Conservation (phyloP, 2,113 vertebrate genomes). For the Prionailurus viverrinus region DNA sequence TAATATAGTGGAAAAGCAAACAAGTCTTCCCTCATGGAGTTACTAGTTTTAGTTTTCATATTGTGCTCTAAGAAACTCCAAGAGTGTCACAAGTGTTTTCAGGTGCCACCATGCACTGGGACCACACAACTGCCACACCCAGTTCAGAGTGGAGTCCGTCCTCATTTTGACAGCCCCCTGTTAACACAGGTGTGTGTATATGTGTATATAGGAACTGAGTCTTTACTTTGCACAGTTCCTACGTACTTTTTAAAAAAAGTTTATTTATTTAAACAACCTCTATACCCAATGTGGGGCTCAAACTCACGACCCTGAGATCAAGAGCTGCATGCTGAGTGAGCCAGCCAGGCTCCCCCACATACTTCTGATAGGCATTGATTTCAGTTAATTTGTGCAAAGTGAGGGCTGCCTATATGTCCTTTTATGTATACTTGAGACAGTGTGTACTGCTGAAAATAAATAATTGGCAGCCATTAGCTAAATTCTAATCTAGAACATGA, state of each 20-base stretch:
- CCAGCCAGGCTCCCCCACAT: not conserved
- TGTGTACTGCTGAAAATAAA: no score
- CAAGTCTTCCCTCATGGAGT: not conserved
- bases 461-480: not conserved
- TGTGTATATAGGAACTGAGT: rapidly evolving
- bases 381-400: not conserved
- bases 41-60: not conserved
- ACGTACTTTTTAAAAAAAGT: not conserved
- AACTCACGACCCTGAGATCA: not conserved
- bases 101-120: not conserved
- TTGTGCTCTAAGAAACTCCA: not conserved
- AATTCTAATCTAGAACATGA: not conserved
- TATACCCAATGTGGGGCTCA: not conserved
- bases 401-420: not conserved
- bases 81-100: not conserved
- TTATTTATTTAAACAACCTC: not conserved
- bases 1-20: not conserved
- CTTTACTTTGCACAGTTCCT: not conserved
- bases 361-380: not conserved
- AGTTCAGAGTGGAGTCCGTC: rapidly evolving
- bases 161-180: rapidly evolving
- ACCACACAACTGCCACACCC: not conserved
- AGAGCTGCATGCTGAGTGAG: not conserved
- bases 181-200: not conserved
- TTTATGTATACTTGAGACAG: not conserved